Evolutionary conservation across 2,888 invertebrate species (phyloP).

Genomic region (Cabera pusaria): DNA sequence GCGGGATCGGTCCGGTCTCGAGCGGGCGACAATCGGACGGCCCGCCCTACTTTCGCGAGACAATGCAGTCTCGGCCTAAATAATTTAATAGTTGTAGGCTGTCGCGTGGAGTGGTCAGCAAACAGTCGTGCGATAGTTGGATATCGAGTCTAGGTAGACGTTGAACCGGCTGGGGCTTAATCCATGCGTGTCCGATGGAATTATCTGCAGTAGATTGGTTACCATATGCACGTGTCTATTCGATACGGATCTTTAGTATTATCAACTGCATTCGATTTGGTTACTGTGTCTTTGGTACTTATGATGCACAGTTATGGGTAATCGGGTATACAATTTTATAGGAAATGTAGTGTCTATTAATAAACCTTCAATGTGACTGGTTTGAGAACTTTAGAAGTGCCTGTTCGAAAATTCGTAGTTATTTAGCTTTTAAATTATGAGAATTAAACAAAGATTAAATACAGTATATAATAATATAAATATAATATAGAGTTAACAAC

Average conservation of each 20-base stretch:
- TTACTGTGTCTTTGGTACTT: background rate
- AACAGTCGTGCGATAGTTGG: slow-evolving; percentile 44
- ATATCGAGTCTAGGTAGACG: slow-evolving; percentile 4
- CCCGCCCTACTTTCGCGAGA: slow-evolving; percentile 67
- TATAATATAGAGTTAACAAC: too few relatives aligned
- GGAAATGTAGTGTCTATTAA: too few relatives aligned
- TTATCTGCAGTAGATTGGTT: slow-evolving; percentile 10
- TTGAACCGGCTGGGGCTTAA: slow-evolving; percentile 16
- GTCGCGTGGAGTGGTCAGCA: slow-evolving; percentile 60
- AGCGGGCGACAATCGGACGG: slow-evolving; percentile 41
- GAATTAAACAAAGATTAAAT: too few relatives aligned
- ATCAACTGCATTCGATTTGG: slow-evolving; percentile 1
- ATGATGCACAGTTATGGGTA: too few relatives aligned
- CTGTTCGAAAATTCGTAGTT: too few relatives aligned
- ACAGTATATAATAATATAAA: too few relatives aligned
- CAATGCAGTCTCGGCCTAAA: slow-evolving; percentile 75
- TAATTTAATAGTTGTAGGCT: slow-evolving; percentile 74
- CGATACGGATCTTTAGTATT: background rate
- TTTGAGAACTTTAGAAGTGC: too few relatives aligned
- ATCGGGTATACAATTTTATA: too few relatives aligned
- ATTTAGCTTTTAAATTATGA: too few relatives aligned
- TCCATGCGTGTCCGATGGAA: slow-evolving; percentile 10
- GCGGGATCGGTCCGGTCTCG: slow-evolving; percentile 41
- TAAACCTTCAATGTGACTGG: too few relatives aligned
- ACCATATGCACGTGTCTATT: slow-evolving; percentile 2